Conservation (phyloP, 2,113 vertebrate species). For the Boulengeromyrus knoepffleri region DNA sequence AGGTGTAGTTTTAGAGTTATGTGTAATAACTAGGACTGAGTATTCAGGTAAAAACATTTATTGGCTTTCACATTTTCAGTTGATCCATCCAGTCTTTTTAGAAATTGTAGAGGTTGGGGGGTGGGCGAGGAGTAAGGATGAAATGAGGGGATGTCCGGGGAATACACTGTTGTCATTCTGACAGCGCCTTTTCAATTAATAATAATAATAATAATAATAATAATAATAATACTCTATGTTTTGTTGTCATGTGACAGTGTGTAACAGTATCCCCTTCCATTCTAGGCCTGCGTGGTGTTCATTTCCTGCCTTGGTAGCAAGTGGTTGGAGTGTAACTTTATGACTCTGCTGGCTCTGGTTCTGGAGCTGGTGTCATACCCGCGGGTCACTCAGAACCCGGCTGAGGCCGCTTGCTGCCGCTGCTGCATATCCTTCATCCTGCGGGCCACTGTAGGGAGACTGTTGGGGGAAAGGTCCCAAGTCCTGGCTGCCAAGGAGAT, state of each 20-base stretch:
- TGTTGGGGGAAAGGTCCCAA: conserved; percentile 90
- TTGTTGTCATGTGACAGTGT: not conserved
- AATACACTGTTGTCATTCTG: not conserved
- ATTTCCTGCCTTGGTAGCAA: conserved; percentile 71
- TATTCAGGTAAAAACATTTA: not conserved
- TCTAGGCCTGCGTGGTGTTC: conserved; percentile 83
- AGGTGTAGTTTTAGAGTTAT: no score
- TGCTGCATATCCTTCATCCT: conserved; percentile 83
- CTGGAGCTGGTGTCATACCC: conserved; percentile 74
- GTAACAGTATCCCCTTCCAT: not conserved
- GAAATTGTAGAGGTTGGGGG: not conserved
- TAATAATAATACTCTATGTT: not conserved
- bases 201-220: not conserved
- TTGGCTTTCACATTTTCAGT: not conserved
- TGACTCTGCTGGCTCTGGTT: conserved; percentile 67
- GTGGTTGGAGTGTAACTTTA: conserved; percentile 84
- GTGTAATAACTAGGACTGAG: no score
- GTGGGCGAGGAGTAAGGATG: not conserved
- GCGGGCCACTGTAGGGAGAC: conserved; percentile 70
- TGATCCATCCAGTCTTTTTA: not conserved
- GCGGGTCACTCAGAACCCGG: conserved; percentile 63
- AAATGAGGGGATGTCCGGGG: not conserved
- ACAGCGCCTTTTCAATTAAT: not conserved
- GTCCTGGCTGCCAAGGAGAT: conserved; percentile 79
- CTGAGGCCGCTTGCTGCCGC: conserved; percentile 64